phyloP scores from a whole-genome alignment of 2,113 vertebrate genomes.

The Arothron firmamentum region DNA sequence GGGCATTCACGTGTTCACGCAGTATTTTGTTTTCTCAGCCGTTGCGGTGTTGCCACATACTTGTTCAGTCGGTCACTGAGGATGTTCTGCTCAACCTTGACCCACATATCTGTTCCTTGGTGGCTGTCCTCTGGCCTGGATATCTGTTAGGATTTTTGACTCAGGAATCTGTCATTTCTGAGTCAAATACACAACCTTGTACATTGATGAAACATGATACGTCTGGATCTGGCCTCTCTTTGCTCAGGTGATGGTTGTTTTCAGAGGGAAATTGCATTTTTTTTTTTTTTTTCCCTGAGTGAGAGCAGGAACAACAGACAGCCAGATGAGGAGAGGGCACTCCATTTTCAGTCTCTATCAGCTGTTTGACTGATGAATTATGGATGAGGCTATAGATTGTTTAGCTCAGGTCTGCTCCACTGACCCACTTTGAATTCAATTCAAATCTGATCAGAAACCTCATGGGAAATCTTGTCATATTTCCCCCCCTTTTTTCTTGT shows the following conservation, averaged over 20 bases:
- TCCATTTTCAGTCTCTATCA: constrained; percentile 50
- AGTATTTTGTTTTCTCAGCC: constrained; percentile 59
- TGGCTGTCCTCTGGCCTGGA: background rate
- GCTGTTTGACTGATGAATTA: constrained; percentile 63
- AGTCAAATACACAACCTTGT: background rate
- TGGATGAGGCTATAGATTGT: constrained; percentile 67
- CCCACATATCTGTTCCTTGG: constrained; percentile 40
- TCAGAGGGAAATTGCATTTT: constrained; percentile 47
- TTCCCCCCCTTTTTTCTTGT: constrained; percentile 24
- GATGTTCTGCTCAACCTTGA: constrained; percentile 51
- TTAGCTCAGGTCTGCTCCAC: constrained; percentile 65
- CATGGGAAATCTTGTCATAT: constrained; percentile 41
- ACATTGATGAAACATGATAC: constrained; percentile 9
- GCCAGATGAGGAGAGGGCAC: constrained; percentile 22
- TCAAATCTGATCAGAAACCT: constrained; percentile 48
- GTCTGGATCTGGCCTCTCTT: constrained; percentile 24
- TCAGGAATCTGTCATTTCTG: background rate
- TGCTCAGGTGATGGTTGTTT: constrained; percentile 30
- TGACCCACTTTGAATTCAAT: constrained; percentile 66
- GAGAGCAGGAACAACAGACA: constrained; percentile 9
- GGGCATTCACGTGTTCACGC: constrained; percentile 26
- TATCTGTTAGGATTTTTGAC: background rate
- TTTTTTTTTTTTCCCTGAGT: background rate
- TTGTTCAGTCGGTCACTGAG: constrained; percentile 23
- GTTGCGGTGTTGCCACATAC: constrained; percentile 44